Evolutionary conservation across 2,113 vertebrate genomes (phyloP).

Genomic region (Pyrgilauda ruficollis): DNA sequence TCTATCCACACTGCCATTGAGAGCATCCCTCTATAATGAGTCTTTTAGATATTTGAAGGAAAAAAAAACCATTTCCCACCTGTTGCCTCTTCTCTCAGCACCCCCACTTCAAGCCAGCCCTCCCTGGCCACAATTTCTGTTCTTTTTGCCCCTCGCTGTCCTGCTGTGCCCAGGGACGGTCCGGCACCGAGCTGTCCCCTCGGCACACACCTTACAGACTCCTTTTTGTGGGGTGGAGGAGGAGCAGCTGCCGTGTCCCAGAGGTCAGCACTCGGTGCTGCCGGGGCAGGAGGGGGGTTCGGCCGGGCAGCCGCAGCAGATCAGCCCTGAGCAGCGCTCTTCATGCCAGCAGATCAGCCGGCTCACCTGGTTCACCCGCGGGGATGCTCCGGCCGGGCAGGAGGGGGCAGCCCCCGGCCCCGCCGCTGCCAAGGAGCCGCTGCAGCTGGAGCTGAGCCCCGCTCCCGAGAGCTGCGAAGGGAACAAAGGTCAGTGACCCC

Average conservation of each 20-base stretch:
- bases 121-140: neutral
- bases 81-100: neutral
- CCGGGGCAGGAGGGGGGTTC: neutral
- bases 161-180: rapidly evolving
- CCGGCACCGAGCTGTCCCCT: neutral
- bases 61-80: neutral
- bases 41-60: neutral
- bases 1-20: neutral
- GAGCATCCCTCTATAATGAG: neutral
- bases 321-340: neutral
- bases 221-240: rapidly evolving
- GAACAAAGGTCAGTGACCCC: conserved; percentile 24
- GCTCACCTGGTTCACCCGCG: conserved; percentile 91
- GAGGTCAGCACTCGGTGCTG: neutral
- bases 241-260: rapidly evolving
- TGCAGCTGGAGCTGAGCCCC: conserved; percentile 53
- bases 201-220: rapidly evolving
- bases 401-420: conserved; percentile 14
- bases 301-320: neutral
- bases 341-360: conserved; percentile 76
- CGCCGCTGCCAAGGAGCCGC: neutral
- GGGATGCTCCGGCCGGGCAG: conserved; percentile 51
- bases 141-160: neutral
- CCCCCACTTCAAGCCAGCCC: neutral
- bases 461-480: neutral